Conservation (phyloP, 2,888 invertebrate genomes). For the Limnephilus auricula region DNA sequence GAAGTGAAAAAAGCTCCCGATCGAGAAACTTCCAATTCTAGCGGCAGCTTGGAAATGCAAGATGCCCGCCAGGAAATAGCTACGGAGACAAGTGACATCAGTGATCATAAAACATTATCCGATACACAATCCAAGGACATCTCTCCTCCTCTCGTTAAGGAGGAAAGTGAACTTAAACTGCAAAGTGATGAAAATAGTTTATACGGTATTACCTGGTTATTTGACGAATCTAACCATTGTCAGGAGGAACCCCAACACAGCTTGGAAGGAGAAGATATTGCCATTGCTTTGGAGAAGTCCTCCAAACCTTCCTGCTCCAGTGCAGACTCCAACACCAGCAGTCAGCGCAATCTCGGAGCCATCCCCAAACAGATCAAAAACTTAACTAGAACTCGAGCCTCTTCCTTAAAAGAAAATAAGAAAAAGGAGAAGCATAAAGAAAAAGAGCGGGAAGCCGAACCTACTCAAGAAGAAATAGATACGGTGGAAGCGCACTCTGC, state of each 20-base stretch:
- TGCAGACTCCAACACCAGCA: conserved; percentile 71
- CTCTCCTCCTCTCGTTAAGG: conserved; percentile 58
- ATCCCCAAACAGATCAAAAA: conserved; percentile 83
- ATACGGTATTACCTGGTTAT: conserved; percentile 76
- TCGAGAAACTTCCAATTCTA: conserved; percentile 79
- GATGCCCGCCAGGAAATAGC: conserved; percentile 69
- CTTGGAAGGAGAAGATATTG: conserved; percentile 66
- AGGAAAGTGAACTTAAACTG: conserved; percentile 61
- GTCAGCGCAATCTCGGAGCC: conserved; percentile 83
- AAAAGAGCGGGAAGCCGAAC: conserved; percentile 73
- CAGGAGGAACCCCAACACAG: conserved; percentile 69
- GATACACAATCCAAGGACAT: conserved; percentile 67
- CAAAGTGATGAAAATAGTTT: conserved; percentile 74
- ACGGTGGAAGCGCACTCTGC: conserved; percentile 78
- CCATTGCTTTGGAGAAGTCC: conserved; percentile 67
- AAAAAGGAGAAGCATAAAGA: conserved; percentile 72
- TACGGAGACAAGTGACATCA: conserved; percentile 67
- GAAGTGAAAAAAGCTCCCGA: conserved; percentile 69
- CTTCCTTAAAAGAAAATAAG: conserved; percentile 79
- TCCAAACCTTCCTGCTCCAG: conserved; percentile 74
- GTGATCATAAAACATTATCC: conserved; percentile 72
- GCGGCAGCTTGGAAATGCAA: conserved; percentile 79
- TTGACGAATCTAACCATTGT: conserved; percentile 72
- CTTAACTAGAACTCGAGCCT: conserved; percentile 77
- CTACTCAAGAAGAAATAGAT: conserved; percentile 74